Evolutionary conservation across 2,888 invertebrate genomes (phyloP).

Genomic region (Galeruca laticollis): DNA sequence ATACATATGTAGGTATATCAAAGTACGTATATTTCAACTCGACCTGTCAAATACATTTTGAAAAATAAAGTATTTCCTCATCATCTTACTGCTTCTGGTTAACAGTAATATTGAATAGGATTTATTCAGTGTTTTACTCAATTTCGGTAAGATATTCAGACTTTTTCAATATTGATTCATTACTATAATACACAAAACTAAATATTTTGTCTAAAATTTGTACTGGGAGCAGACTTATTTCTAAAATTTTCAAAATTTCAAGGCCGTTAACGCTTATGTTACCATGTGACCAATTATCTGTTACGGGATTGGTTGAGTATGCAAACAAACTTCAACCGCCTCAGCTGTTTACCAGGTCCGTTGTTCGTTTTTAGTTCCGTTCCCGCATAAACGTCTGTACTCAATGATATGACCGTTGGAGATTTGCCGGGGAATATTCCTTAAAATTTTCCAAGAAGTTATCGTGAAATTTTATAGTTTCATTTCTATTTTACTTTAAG

Average conservation of each 20-base stretch:
- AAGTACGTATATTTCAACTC: no score
- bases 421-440: slow-evolving; percentile 24
- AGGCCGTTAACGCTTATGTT: neutral
- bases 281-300: neutral
- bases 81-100: no score
- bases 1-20: no score
- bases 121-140: no score
- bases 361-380: slow-evolving; percentile 10
- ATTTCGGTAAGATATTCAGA: no score
- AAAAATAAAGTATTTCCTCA: no score
- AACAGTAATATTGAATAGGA: no score
- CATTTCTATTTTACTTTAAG: slow-evolving; percentile 20
- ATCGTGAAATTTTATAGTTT: neutral
- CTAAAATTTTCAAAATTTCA: neutral
- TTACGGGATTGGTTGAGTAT: slow-evolving; percentile 14
- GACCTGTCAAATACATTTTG: no score
- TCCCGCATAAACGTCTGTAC: slow-evolving; percentile 28
- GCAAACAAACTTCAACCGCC: slow-evolving; percentile 44
- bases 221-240: neutral
- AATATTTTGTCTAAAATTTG: no score
- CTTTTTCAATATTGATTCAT: no score
- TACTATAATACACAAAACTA: no score
- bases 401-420: slow-evolving; percentile 35
- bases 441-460: slow-evolving; percentile 8
- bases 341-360: slow-evolving; percentile 35